These are phyloP conservation scores for Oscheius sp. DNA, from an alignment of 2,888 invertebrate genomes.

Conservation along the genomic window DNA sequence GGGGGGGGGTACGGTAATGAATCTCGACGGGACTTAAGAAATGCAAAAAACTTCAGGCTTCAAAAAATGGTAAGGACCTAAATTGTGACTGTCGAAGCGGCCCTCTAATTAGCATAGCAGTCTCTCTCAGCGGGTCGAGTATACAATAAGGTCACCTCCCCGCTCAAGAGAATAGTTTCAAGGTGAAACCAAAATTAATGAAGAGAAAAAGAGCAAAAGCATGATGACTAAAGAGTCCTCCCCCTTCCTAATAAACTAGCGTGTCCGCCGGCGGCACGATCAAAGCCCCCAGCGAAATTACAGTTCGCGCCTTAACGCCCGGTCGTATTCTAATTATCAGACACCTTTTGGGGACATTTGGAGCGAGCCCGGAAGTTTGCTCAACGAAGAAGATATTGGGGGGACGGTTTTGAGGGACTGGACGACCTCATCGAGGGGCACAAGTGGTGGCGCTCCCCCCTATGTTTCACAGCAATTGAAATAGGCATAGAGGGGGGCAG, in stretches of 20 bases:
- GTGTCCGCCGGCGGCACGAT: conserved; percentile 16
- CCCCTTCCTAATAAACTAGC: conserved; percentile 22
- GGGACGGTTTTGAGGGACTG: neutral
- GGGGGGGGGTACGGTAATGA: too few relatives aligned
- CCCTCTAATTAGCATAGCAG: conserved; percentile 28
- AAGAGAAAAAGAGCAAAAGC: neutral
- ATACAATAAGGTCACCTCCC: conserved; percentile 21
- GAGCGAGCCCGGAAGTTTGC: conserved; percentile 24
- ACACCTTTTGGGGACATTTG: conserved; percentile 7
- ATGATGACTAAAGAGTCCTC: conserved; percentile 10
- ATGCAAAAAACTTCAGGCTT: too few relatives aligned
- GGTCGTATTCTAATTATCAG: conserved; percentile 32
- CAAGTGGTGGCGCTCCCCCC: conserved; percentile 6
- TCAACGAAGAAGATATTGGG: neutral
- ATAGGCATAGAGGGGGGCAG: conserved; percentile 9
- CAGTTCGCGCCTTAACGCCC: conserved; percentile 17
- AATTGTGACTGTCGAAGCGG: neutral
- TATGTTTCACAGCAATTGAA: conserved; percentile 32
- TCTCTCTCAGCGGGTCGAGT: neutral
- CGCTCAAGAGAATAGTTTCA: neutral
- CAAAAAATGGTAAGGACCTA: too few relatives aligned
- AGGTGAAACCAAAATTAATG: neutral
- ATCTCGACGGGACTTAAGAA: too few relatives aligned
- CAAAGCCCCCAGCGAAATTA: conserved; percentile 30
- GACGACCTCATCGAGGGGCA: neutral